Evolutionary conservation across 2,888 invertebrate genomes (phyloP), one percentile per base, ranked within the genome.

Genomic region (Rosalia funebris): DNA sequence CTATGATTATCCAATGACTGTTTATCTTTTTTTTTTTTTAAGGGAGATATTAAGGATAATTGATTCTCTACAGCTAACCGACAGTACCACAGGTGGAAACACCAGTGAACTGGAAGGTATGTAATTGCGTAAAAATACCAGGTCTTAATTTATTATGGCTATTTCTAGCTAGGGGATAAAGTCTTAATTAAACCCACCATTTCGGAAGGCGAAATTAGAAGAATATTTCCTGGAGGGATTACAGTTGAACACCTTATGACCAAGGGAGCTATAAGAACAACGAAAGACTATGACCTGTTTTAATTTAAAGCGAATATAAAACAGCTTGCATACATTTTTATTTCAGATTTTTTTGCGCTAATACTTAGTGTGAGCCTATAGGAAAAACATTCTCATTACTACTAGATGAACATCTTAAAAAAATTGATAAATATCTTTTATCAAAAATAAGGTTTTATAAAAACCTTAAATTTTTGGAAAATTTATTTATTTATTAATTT

Each of bases 41-140:
- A 50, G 50, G 12, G 50, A 50, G 20, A 37, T 39, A 50, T 37
- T 50, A 12, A 50, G 50, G n/a, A 20, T 50, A 37, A n/a, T 50
- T 5, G 50, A 50, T 1, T 50, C 50, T 20, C 17, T 50, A 2
- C 50, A 50, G 20, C 3, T 50, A 25, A 37, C 37, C 7, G 50
- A 50, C 10, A 20, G n/a, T 50, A 3, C 50, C 36, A 9, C 50
- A 50, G 11, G 37, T 50, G 12, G 20, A 50, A 25, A 50, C 50
- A 10, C 50, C 50, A 12, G 37, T 19, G 14, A 25, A 50, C 11
- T 50, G 39, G 50, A 50, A 1, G 39, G 50, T 45, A 34, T 9
- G 9, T 25, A 25, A 5, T 25, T 25, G 25, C 10, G 1, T 5
- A n/a, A n/a, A 17, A 47, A 11, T 25, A 11, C 20, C 12, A 20